Evolutionary conservation across 2,888 invertebrate genomes (phyloP).

Genomic region (Cryptophagus acutangulus): DNA sequence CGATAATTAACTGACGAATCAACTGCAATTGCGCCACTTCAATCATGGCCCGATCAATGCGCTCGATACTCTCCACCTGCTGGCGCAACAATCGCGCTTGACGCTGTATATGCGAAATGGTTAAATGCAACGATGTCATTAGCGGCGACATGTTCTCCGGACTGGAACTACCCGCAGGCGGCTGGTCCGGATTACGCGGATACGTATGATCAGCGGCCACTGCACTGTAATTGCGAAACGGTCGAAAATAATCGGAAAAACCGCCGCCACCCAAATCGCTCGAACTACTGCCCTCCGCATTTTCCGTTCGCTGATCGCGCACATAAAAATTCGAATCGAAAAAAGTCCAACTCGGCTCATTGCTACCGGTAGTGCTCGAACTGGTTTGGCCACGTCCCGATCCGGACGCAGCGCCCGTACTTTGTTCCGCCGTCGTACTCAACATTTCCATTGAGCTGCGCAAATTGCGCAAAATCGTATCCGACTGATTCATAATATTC

Average conservation of each 20-base stretch:
- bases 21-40: slow-evolving; percentile 53
- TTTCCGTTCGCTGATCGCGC: slow-evolving; percentile 29
- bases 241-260: slow-evolving; percentile 11
- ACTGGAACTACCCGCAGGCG: slow-evolving; percentile 12
- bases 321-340: slow-evolving; percentile 39
- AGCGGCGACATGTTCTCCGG: slow-evolving; percentile 37
- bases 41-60: slow-evolving; percentile 45
- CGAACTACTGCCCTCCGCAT: slow-evolving; percentile 6
- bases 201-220: slow-evolving; percentile 44
- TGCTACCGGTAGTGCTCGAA: background rate
- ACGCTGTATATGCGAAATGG: slow-evolving; percentile 43
- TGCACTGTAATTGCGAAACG: slow-evolving; percentile 20
- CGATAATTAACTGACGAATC: slow-evolving; percentile 60
- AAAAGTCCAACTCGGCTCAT: slow-evolving; percentile 25
- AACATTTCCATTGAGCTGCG: slow-evolving; percentile 40
- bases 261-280: too few relatives aligned
- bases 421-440: slow-evolving; percentile 1
- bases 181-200: slow-evolving; percentile 31
- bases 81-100: slow-evolving; percentile 42
- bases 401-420: slow-evolving; percentile 11
- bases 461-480: slow-evolving; percentile 43
- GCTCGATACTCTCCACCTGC: slow-evolving; percentile 42
- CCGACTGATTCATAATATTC: slow-evolving; percentile 45
- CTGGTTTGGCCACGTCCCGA: background rate
- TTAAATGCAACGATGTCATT: slow-evolving; percentile 43